Evolutionary conservation across 2,888 invertebrate species (phyloP).

Genomic region (Hecatera dysodea): DNA sequence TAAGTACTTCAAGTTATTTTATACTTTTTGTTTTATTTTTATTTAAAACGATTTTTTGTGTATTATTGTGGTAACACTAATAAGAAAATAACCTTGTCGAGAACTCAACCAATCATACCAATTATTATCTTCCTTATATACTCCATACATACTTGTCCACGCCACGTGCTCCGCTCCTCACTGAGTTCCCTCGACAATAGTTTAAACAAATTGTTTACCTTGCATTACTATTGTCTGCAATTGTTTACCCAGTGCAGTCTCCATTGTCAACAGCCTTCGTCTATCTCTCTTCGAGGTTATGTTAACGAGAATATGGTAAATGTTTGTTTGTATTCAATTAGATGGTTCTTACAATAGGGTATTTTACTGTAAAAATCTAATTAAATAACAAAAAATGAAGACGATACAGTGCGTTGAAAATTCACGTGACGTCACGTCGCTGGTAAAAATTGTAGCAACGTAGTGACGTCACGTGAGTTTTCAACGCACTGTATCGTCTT

Average conservation of each 20-base stretch:
- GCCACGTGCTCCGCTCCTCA: slow-evolving; percentile 44
- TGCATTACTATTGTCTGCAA: slow-evolving; percentile 53
- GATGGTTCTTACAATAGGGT: not conserved
- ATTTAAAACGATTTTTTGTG: too few species aligned
- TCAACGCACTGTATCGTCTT: too few species aligned
- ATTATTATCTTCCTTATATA: not conserved
- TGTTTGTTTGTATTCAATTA: slow-evolving; percentile 44
- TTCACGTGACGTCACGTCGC: too few species aligned
- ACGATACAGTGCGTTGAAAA: too few species aligned
- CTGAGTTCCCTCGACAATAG: slow-evolving; percentile 49
- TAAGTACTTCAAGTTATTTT: too few species aligned
- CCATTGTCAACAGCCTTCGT: slow-evolving; percentile 28
- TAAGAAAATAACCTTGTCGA: too few species aligned
- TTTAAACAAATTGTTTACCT: slow-evolving; percentile 64
- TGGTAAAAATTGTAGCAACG: too few species aligned
- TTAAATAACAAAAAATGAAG: too few species aligned
- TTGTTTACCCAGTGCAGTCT: slow-evolving; percentile 52
- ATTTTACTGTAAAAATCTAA: too few species aligned
- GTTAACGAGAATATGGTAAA: not conserved
- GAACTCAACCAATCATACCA: not conserved
- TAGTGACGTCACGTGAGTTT: too few species aligned
- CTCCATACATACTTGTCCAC: not conserved
- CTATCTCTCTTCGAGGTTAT: not conserved
- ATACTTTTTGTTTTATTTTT: too few species aligned
- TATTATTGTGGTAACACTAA: too few species aligned